Conservation (phyloP, 1,140 invertebrate species). For the Drosophila tani region DNA sequence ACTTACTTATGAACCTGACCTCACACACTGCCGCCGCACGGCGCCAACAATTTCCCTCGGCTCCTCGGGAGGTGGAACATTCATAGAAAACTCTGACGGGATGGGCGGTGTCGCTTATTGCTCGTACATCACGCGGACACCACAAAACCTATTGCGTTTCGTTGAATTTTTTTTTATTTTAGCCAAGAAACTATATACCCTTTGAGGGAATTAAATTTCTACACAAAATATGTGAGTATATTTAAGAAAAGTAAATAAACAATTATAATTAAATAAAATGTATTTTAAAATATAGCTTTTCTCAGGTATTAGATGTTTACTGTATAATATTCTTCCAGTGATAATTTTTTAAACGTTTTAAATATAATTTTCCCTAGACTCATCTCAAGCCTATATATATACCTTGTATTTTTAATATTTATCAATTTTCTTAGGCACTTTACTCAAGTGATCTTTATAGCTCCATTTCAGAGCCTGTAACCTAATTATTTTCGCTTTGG, state of each 20-base stretch:
- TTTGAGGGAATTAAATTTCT: too few relatives aligned
- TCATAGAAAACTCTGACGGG: background rate
- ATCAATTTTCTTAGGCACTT: background rate
- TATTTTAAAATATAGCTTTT: too few relatives aligned
- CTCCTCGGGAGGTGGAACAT: background rate
- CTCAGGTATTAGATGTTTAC: too few relatives aligned
- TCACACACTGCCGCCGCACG: slow-evolving; percentile 52
- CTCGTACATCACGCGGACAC: slow-evolving; percentile 59
- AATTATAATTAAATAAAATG: too few relatives aligned
- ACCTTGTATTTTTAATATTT: too few relatives aligned
- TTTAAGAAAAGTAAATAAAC: too few relatives aligned
- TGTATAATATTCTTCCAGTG: too few relatives aligned
- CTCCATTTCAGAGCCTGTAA: background rate
- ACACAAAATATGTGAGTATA: too few relatives aligned
- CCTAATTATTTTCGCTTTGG: too few relatives aligned
- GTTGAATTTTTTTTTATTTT: slow-evolving; percentile 12
- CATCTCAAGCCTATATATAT: too few relatives aligned
- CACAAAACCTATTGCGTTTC: slow-evolving; percentile 63
- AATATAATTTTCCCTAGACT: too few relatives aligned
- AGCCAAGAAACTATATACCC: background rate
- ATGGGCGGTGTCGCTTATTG: slow-evolving; percentile 39
- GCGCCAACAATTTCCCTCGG: slow-evolving; percentile 16
- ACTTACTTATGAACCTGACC: slow-evolving; percentile 82
- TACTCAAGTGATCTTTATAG: background rate
- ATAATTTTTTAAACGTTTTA: too few relatives aligned